A percentile compares a stretch with the other conserved stretches of the same genome.
Evolutionary conservation across 2,113 vertebrate genomes (phyloP).

Genomic region (Forbesichthys agassizii): DNA sequence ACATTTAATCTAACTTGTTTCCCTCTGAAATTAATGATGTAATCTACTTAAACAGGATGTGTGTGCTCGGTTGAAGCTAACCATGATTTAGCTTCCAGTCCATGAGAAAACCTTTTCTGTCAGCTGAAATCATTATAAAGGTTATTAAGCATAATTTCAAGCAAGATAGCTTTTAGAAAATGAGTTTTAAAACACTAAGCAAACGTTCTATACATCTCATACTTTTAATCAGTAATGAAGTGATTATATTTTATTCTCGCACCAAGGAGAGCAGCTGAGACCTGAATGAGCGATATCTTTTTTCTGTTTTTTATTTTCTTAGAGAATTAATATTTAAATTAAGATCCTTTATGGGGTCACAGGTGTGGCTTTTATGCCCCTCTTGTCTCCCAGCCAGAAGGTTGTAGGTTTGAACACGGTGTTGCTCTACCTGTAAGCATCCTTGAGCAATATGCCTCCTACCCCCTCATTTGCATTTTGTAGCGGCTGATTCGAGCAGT

Average conservation of each 20-base stretch:
- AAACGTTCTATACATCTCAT: neutral
- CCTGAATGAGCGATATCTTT: neutral
- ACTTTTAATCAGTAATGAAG: neutral
- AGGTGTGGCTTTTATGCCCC: constrained; percentile 53
- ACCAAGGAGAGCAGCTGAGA: constrained; percentile 10
- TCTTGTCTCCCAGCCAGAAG: constrained; percentile 30
- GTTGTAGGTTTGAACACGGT: no score
- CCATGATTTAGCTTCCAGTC: no score
- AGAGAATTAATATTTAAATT: constrained; percentile 57
- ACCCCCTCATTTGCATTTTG: no score
- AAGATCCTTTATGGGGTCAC: constrained; percentile 38
- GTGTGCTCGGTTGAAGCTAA: no score
- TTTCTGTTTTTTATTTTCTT: constrained; percentile 27
- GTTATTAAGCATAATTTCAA: neutral
- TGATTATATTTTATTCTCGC: constrained; percentile 17
- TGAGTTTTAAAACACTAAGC: neutral
- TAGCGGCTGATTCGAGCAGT: no score
- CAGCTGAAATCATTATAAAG: no score
- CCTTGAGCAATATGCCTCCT: no score
- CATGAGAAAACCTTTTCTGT: no score
- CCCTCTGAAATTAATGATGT: no score
- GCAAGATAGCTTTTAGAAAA: constrained; percentile 1
- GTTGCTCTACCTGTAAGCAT: no score
- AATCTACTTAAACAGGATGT: no score
- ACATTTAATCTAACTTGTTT: no score